Conservation (phyloP, 1,140 invertebrate species). For the Helicoverpa zea region DNA sequence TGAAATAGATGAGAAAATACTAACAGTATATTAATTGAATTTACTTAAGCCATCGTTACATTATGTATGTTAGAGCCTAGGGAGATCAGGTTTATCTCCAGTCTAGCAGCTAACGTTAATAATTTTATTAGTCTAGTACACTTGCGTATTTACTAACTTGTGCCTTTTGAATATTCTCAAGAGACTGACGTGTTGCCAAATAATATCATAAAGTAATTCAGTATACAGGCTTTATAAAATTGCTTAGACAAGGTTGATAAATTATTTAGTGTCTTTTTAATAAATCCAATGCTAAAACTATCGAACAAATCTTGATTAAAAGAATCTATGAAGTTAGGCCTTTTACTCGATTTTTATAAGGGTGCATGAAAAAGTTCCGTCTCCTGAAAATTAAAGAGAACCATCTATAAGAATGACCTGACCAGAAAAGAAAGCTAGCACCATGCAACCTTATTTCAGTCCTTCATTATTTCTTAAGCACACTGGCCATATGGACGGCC, state of each 20-base stretch:
- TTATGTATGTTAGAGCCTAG: not conserved
- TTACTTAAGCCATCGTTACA: not conserved
- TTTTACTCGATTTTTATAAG: too few relatives aligned
- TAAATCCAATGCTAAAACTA: too few relatives aligned
- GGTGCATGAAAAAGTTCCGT: too few relatives aligned
- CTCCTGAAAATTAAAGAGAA: too few relatives aligned
- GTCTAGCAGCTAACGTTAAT: not conserved
- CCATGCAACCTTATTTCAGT: not conserved
- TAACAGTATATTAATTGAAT: not conserved
- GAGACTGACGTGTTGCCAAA: not conserved
- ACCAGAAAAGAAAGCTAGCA: conserved; percentile 3
- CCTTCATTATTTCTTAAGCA: not conserved
- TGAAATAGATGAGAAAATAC: not conserved
- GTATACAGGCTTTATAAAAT: not conserved
- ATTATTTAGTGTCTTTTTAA: too few relatives aligned
- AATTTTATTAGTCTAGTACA: conserved; percentile 6
- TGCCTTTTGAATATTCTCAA: not conserved
- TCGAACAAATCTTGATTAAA: too few relatives aligned
- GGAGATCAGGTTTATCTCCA: not conserved
- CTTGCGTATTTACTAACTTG: not conserved
- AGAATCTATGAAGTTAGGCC: too few relatives aligned
- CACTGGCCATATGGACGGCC: not conserved
- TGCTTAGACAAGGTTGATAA: too few relatives aligned
- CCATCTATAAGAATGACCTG: too few relatives aligned
- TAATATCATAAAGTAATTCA: not conserved